phyloP scores from a whole-genome alignment of 1,140 invertebrate genomes.

The Zaprionus camerounensis region DNA sequence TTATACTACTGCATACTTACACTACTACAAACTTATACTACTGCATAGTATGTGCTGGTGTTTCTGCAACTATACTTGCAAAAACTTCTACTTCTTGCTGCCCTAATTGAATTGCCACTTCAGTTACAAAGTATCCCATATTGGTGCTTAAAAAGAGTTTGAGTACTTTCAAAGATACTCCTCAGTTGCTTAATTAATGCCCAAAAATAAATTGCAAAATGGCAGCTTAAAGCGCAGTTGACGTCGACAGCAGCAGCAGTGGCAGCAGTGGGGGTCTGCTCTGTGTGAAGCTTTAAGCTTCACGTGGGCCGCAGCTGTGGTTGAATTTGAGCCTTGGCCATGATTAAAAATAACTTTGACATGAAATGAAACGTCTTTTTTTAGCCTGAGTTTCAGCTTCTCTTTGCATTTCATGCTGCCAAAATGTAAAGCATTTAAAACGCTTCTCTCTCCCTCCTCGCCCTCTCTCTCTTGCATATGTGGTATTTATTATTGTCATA shows the following conservation, averaged over 20 bases:
- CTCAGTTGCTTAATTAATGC: constrained; percentile 14
- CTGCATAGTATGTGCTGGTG: not conserved
- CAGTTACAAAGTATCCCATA: no score
- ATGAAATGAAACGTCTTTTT: not conserved
- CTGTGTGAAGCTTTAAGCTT: constrained; percentile 21
- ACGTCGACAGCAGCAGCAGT: not conserved
- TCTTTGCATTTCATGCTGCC: not conserved
- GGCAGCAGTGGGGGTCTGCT: not conserved
- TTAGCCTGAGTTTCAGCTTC: not conserved
- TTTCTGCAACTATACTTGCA: not conserved
- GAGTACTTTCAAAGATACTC: not conserved
- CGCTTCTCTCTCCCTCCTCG: not conserved
- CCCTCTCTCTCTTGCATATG: not conserved
- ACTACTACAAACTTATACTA: no score
- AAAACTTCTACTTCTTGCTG: not conserved
- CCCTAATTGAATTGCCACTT: not conserved
- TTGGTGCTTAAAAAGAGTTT: not conserved
- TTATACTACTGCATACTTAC: no score
- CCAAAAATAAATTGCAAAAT: constrained; percentile 32
- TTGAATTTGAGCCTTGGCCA: constrained; percentile 6
- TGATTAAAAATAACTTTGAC: constrained; percentile 43
- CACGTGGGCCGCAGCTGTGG: constrained; percentile 1
- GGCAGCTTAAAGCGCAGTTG: constrained; percentile 18
- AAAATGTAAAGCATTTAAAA: constrained; percentile 24
- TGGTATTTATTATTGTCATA: constrained; percentile 17